Evolutionary conservation across 53 echinoderm and acorn worm genomes (phyloP), one percentile per base, ranked within the genome.

Genomic region (Holothuria scabra): DNA sequence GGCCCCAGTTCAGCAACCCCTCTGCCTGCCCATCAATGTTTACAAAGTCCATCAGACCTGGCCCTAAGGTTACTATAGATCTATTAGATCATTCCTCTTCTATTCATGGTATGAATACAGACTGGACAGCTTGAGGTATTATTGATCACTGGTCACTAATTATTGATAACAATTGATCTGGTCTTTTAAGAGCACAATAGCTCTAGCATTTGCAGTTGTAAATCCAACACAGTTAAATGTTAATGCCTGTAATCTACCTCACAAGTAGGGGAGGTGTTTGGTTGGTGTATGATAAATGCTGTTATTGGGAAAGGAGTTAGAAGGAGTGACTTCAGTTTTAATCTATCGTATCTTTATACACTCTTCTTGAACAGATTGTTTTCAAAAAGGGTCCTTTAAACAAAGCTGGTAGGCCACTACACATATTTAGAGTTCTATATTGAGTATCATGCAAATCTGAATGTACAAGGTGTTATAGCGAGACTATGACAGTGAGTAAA

Each of bases 151-250:
- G n/a, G 34, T 38, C 34, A 35, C 68, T 68, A 68, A 68, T 68
- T 68, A 68, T 68, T 68, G 68, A 68, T 68, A 68, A 28, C 34
- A 33, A 68, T 68, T 68, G 68, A 68, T 68, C 10, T 68, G 68
- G 35, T 68, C 68, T 38, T 38, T 68, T 32, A 12, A 32, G 3
- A 29, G 34, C 35, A 68, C 37, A 68, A 68, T 68, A 33, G 68
- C 35, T n/a, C 35, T 5, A 31, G n/a, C 34, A 35, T 68, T 68
- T 10, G 64, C 37, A 33, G 37, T 16, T 14, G 21, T n/a, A 68
- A 21, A 68, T 18, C 16, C 37, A 33, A 10, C 13, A 33, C 68
- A 33, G 68, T 68, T 68, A 68, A 68, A 68, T 68, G 68, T 68
- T 68, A 68, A 68, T 68, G 68, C 48, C 14, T n/a, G 68, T 68